These are phyloP conservation scores for Pangasius macronema DNA, from an alignment of 2,797 vertebrate genomes.

Conservation along the genomic window DNA sequence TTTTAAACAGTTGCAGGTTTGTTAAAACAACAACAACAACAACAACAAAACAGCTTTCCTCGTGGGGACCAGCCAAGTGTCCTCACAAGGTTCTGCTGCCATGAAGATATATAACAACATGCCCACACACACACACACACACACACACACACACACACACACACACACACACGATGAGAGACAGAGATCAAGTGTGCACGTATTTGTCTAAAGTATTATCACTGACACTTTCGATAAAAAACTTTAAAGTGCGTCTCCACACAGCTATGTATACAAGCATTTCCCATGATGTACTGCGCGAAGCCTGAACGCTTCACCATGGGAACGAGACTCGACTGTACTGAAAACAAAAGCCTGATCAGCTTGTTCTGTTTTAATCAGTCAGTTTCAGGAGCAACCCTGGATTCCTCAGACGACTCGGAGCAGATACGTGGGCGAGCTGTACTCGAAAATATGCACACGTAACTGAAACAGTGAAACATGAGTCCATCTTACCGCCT, in stretches of 20 bases:
- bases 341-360: conserved; percentile 50
- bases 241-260: background rate
- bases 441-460: conserved; percentile 13
- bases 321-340: conserved; percentile 64
- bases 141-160: too few relatives aligned
- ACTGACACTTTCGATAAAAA: background rate
- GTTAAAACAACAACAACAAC: too few relatives aligned
- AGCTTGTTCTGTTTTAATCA: background rate
- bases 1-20: background rate
- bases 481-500: conserved; percentile 50
- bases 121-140: background rate
- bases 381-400: background rate
- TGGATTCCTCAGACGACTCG: background rate
- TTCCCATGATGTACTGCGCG: background rate
- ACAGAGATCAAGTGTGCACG: background rate
- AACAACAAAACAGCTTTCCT: background rate
- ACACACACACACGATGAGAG: background rate
- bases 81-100: background rate
- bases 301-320: conserved; percentile 71
- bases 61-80: background rate
- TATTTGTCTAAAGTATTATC: background rate
- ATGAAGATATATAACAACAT: background rate
- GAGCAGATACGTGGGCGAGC: background rate
- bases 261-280: background rate
- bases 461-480: conserved; percentile 6